Conservation (phyloP, 2,888 invertebrate genomes). For the Fragum fragum region DNA sequence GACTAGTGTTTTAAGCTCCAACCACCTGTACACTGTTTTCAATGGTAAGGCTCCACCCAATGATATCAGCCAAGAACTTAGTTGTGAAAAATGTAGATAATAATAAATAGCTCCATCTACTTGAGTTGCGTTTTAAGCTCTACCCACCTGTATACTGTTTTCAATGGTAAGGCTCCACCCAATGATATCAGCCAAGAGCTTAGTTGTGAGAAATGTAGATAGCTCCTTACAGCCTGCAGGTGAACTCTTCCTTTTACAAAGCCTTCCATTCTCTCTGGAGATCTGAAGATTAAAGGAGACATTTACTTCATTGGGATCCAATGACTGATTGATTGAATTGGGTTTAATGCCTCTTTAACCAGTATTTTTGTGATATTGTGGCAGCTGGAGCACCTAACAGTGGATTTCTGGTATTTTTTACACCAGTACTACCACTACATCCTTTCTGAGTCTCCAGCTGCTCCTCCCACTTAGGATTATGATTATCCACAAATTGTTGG, state of each 20-base stretch:
- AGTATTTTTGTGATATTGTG: no score
- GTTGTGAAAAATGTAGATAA: slow-evolving; percentile 98
- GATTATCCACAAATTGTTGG: no score
- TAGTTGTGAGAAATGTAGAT: slow-evolving; percentile 98
- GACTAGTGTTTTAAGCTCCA: slow-evolving; percentile 66
- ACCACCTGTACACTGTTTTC: slow-evolving; percentile 90
- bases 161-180: slow-evolving; percentile 86
- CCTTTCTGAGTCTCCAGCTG: no score
- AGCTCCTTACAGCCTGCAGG: slow-evolving; percentile 96
- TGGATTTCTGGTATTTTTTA: no score
- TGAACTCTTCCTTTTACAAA: slow-evolving; percentile 87
- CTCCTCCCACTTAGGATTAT: no score
- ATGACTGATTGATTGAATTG: no score
- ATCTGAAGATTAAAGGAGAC: slow-evolving; percentile 41
- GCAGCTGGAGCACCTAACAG: no score
- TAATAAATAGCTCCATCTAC: not conserved
- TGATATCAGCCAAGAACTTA: slow-evolving; percentile 94
- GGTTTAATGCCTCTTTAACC: no score
- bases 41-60: slow-evolving; percentile 87
- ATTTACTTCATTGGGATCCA: no score
- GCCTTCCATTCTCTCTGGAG: slow-evolving; percentile 69
- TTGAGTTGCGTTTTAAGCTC: no score
- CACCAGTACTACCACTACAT: no score
- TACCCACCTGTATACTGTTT: slow-evolving; percentile 89
- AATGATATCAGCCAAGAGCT: slow-evolving; percentile 93